These are phyloP conservation scores for Sisyra terminalis DNA, from an alignment of 2,888 invertebrate species.

Conservation along the genomic window DNA sequence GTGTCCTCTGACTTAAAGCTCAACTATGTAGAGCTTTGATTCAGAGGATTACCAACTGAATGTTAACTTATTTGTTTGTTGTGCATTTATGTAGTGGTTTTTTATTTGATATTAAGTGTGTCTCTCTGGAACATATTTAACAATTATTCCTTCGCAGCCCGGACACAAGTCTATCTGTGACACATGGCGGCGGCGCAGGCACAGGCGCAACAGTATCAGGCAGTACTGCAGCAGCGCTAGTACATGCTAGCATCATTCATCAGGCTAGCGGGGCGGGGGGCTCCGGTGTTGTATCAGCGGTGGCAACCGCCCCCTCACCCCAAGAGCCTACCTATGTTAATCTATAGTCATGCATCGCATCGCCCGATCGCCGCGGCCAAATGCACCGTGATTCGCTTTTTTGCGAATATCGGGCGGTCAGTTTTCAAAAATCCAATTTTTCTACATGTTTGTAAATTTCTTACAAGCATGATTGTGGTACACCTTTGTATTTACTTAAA, in stretches of 20 bases:
- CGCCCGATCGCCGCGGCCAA: slow-evolving; percentile 15
- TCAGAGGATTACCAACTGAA: neutral
- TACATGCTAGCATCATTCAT: slow-evolving; percentile 20
- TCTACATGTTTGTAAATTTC: slow-evolving; percentile 5
- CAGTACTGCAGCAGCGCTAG: slow-evolving; percentile 17
- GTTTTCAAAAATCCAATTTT: slow-evolving; percentile 2
- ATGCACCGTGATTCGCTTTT: slow-evolving; percentile 5
- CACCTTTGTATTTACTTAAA: neutral
- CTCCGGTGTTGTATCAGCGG: slow-evolving; percentile 25
- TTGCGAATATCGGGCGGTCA: slow-evolving; percentile 6
- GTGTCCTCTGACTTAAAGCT: neutral
- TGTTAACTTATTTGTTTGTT: no score
- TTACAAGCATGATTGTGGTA: slow-evolving; percentile 5
- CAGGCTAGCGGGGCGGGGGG: slow-evolving; percentile 41
- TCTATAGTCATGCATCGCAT: slow-evolving; percentile 54
- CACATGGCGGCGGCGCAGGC: slow-evolving; percentile 19
- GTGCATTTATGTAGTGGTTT: no score
- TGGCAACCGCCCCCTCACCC: slow-evolving; percentile 44
- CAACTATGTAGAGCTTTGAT: neutral
- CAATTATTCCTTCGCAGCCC: slow-evolving; percentile 28
- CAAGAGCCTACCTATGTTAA: slow-evolving; percentile 90
- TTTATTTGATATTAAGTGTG: slow-evolving; percentile 15
- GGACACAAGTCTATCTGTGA: slow-evolving; percentile 15
- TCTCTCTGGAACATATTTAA: slow-evolving; percentile 26
- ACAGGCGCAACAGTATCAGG: slow-evolving; percentile 16